Conservation (phyloP, 1,140 invertebrate genomes). For the Sesamia nonagrioides region DNA sequence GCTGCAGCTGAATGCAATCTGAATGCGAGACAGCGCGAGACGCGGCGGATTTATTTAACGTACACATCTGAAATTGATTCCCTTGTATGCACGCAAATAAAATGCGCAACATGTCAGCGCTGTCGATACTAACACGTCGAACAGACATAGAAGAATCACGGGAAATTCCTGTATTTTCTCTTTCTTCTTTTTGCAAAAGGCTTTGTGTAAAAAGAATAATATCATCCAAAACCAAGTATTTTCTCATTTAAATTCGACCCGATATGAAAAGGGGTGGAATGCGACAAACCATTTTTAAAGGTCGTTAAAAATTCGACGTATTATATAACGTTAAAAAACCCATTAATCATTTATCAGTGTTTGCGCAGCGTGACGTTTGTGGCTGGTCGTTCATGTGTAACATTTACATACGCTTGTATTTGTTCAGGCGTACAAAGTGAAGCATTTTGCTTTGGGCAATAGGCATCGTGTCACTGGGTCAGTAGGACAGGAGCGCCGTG, state of each 20-base stretch:
- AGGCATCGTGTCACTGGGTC: conserved; percentile 72
- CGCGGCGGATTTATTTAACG: conserved; percentile 64
- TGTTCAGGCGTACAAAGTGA: conserved; percentile 65
- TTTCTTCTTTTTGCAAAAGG: background rate
- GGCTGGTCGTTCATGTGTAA: conserved; percentile 49
- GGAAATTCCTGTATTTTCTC: background rate
- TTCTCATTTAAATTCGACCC: background rate
- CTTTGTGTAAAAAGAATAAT: background rate
- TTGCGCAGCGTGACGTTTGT: conserved; percentile 53
- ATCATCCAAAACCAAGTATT: background rate
- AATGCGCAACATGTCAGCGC: conserved; percentile 23
- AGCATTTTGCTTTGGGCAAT: conserved; percentile 64
- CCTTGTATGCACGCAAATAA: conserved; percentile 46
- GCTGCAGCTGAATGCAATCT: conserved; percentile 65
- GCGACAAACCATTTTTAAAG: conserved; percentile 12
- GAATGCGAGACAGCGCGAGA: conserved; percentile 54
- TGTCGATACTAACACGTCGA: conserved; percentile 31
- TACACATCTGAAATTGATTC: conserved; percentile 62
- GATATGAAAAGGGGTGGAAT: conserved; percentile 8
- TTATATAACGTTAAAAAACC: conserved; percentile 41
- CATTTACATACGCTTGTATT: conserved; percentile 72
- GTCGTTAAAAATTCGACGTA: conserved; percentile 33
- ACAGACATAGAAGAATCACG: conserved; percentile 5
- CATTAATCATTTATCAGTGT: conserved; percentile 61
- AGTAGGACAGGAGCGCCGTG: conserved; percentile 68